Base-by-base conservation (phyloP, 1,140 invertebrate species). In the Ooceraea biroi region DNA sequence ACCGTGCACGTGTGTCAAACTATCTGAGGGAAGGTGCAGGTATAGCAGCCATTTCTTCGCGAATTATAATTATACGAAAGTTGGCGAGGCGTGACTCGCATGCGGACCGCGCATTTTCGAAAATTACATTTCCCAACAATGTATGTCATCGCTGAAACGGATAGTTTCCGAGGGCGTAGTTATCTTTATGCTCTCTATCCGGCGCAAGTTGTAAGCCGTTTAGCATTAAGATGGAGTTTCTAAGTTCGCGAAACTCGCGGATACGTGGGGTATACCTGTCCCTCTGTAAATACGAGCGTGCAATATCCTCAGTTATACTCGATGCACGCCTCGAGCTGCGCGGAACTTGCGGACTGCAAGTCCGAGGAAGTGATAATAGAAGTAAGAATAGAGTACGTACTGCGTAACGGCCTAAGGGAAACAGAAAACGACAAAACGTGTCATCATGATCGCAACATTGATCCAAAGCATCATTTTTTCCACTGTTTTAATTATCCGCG, bases 191-290 rank as follows among this genome's bases (percentile, higher is more conserved):
- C 17, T 52, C 46, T 82, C 74, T 68, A 68, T 76, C 71, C 61
- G 19, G 65, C 48, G 10, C 65, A 61, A 78, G 52, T 80, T 78
- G 46, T 83, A 84, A 80, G 60, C 65, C 83, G 44, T 80, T 68
- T 69, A 84, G 30, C 63, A 80, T 80, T 78, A 84, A 84, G 57
- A 78, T 27, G 27, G 25, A 84, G 83, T 80, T 84, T 17, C 68
- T 14, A 30, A 85, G 65, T 87, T 86, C 17, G 7, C 44, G 61
- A 77, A 66, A 86, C 72, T 87, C 57, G 19, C 63, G 46, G 52
- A 57, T 60, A 55, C 66, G 58, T 50, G 73, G 44, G 36, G 48
- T 55, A 22, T 22, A 66, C 44, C 58, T 86, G 76, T 61, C 73
- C n/a, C 5, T 30, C 48, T 27, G 48, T 57, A 85, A 86, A 86